Percentiles rank a stretch among this genome's conserved stretches.
Evolutionary conservation across 1,140 invertebrate species (phyloP).

Genomic region (Saccostrea glomerata): DNA sequence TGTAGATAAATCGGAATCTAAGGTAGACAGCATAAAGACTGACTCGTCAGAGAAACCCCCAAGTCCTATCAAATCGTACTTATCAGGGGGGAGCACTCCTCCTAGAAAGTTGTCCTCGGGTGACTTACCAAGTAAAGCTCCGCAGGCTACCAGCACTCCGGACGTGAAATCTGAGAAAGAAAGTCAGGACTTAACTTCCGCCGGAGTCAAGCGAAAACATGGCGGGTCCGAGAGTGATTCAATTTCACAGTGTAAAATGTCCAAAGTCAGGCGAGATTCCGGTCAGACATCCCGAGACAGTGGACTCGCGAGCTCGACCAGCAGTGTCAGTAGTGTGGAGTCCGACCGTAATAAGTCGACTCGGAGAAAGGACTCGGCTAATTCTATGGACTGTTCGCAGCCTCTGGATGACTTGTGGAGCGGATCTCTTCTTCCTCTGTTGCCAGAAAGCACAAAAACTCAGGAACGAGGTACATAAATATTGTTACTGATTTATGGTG

Average conservation of each 20-base stretch:
- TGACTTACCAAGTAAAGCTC: constrained; percentile 45
- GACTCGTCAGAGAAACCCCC: constrained; percentile 46
- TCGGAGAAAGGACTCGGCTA: constrained; percentile 15
- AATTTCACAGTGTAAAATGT: constrained; percentile 27
- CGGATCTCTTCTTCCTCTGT: constrained; percentile 57
- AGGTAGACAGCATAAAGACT: constrained; percentile 45
- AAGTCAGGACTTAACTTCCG: constrained; percentile 9
- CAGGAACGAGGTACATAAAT: constrained; percentile 56
- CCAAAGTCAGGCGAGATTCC: constrained; percentile 50
- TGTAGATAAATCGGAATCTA: constrained; percentile 12
- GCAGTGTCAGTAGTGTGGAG: constrained; percentile 46
- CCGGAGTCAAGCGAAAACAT: constrained; percentile 52
- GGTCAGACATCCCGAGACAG: constrained; percentile 47
- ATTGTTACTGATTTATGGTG: neutral
- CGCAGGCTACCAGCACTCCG: constrained; percentile 29
- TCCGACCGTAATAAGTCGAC: neutral
- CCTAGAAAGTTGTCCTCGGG: constrained; percentile 51
- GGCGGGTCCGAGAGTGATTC: constrained; percentile 24
- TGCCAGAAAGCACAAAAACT: constrained; percentile 56
- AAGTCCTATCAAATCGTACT: constrained; percentile 56
- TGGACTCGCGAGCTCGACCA: constrained; percentile 48
- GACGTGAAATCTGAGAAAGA: constrained; percentile 34
- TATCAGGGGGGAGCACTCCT: constrained; percentile 56
- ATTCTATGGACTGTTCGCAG: constrained; percentile 53
- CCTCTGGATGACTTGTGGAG: constrained; percentile 58